Evolutionary conservation across 92 coral and sea anemone species (phyloP).

Genomic region (Ricordea florida): DNA sequence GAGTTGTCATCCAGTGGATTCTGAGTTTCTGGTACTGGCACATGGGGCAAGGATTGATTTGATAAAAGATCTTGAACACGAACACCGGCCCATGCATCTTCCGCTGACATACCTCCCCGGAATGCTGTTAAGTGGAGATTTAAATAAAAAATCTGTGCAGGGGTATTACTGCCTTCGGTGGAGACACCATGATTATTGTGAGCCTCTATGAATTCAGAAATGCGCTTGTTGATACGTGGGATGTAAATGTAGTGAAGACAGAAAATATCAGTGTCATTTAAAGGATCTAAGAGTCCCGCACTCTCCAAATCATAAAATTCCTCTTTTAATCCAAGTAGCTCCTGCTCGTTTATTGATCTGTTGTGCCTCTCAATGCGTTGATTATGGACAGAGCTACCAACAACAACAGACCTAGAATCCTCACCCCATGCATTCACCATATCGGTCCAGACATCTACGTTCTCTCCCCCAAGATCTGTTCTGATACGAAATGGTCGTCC

Average conservation of each 20-base stretch:
- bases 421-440: slow-evolving; percentile 51
- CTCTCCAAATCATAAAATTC: slow-evolving; percentile 30
- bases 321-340: slow-evolving; percentile 15
- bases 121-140: slow-evolving; percentile 30
- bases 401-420: slow-evolving; percentile 29
- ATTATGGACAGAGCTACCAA: slow-evolving; percentile 63
- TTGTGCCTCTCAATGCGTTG: slow-evolving; percentile 64
- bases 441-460: slow-evolving; percentile 33
- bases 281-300: slow-evolving; percentile 31
- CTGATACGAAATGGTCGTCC: slow-evolving; percentile 39
- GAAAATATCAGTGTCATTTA: slow-evolving; percentile 56
- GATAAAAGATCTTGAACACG: slow-evolving; percentile 8
- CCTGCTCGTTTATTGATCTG: slow-evolving; percentile 53
- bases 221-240: slow-evolving; percentile 43
- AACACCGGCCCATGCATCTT: slow-evolving; percentile 16
- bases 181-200: slow-evolving; percentile 62
- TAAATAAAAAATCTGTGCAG: slow-evolving; percentile 47
- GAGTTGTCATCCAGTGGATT: slow-evolving; percentile 12
- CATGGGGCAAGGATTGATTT: slow-evolving; percentile 38
- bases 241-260: slow-evolving; percentile 59
- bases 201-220: slow-evolving; percentile 48
- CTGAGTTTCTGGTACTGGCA: slow-evolving; percentile 31
- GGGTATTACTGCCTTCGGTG: slow-evolving; percentile 44
- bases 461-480: slow-evolving; percentile 70
- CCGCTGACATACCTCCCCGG: background rate